Percentiles rank a stretch among this genome's conserved stretches.
These are phyloP conservation scores for Macaria liturata DNA, from an alignment of 2,888 invertebrate genomes.

Conservation along the genomic window DNA sequence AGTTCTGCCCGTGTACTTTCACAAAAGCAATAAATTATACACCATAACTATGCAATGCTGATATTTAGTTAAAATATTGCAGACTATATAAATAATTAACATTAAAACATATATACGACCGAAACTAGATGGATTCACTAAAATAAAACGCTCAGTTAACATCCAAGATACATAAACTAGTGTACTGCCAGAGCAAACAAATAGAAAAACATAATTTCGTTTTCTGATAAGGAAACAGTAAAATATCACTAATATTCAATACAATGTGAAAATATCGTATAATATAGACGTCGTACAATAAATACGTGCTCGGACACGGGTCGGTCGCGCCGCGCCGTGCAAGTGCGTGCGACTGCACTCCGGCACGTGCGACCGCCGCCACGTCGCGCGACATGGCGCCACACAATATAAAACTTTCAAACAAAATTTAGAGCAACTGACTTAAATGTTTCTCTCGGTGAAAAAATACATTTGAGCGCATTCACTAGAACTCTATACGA, in stretches of 20 bases:
- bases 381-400: constrained; percentile 51
- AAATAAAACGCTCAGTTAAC: constrained; percentile 52
- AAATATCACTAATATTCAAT: constrained; percentile 55
- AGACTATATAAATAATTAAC: constrained; percentile 54
- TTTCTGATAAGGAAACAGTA: constrained; percentile 61
- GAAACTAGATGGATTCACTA: constrained; percentile 48
- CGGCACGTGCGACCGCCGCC: constrained; percentile 41
- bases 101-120: constrained; percentile 50
- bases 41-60: constrained; percentile 43
- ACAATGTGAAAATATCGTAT: constrained; percentile 56
- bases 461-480: constrained; percentile 40
- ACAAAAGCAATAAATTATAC: constrained; percentile 61
- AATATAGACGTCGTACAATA: constrained; percentile 44
- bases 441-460: constrained; percentile 35
- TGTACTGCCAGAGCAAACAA: constrained; percentile 54
- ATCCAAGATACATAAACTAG: constrained; percentile 49
- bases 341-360: constrained; percentile 24
- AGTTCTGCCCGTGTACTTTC: constrained; percentile 42
- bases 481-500: constrained; percentile 48
- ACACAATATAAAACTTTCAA: constrained; percentile 43
- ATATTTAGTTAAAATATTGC: constrained; percentile 64
- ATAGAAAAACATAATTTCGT: constrained; percentile 60
- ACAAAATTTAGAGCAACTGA: constrained; percentile 36
- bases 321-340: background rate
- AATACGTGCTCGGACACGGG: constrained; percentile 53